Conservation (phyloP, 2,797 vertebrate species). For the Pseudochirops cupreus region DNA sequence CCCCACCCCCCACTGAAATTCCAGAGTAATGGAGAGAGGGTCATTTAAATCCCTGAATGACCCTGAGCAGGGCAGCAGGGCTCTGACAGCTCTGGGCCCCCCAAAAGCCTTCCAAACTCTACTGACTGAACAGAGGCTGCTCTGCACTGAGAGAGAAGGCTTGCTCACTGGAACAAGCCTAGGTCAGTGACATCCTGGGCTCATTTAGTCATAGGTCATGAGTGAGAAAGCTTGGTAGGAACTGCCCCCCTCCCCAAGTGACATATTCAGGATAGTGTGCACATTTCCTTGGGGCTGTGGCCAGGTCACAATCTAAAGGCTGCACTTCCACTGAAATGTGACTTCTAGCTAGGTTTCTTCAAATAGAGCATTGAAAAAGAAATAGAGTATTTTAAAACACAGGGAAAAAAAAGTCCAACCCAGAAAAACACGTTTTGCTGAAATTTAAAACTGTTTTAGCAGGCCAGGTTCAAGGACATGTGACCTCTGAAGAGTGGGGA, state of each 20-base stretch:
- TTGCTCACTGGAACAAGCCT: neutral
- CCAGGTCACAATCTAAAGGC: neutral
- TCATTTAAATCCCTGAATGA: no score
- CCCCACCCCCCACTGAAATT: neutral
- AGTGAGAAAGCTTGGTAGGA: neutral
- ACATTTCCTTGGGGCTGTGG: neutral
- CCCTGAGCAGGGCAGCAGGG: neutral
- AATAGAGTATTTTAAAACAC: neutral
- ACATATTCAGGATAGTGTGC: neutral
- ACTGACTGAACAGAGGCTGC: slow-evolving; percentile 34
- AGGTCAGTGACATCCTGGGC: neutral
- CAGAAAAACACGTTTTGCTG: slow-evolving; percentile 80
- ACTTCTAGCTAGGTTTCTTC: neutral
- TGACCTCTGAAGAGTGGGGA: neutral
- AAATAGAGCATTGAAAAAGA: neutral
- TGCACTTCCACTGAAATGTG: neutral
- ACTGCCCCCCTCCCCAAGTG: neutral
- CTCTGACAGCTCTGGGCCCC: no score
- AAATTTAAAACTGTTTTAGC: slow-evolving; percentile 77
- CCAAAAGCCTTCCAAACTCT: neutral
- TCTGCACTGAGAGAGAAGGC: neutral
- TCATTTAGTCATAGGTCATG: fast-evolving
- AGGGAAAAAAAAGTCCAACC: slow-evolving; percentile 65
- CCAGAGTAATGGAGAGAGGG: no score
- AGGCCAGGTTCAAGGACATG: neutral